Percentiles rank a stretch among this genome's conserved stretches.
phyloP scores from a whole-genome alignment of 2,797 vertebrate genomes.

The Holocentrus rufus region DNA sequence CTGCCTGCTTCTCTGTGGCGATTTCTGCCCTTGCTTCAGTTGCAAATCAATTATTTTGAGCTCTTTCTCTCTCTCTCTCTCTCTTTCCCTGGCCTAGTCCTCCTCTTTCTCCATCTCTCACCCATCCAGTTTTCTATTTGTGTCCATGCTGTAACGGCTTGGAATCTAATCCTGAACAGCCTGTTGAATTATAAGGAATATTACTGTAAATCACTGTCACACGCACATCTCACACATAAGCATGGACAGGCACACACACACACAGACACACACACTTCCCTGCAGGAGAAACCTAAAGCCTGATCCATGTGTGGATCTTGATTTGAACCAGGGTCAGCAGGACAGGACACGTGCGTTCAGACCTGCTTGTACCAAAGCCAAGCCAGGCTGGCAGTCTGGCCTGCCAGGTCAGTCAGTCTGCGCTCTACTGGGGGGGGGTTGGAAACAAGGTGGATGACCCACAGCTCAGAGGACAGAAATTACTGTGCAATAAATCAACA shows the following conservation, averaged over 20 bases:
- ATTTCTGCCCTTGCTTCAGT: not conserved
- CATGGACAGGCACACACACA: not conserved
- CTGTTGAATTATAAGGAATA: constrained; percentile 45
- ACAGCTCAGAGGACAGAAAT: no score
- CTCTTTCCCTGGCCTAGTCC: constrained; percentile 6
- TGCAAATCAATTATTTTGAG: not conserved
- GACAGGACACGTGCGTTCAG: no score
- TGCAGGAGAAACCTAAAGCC: not conserved
- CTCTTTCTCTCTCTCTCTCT: constrained; percentile 24
- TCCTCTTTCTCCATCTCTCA: not conserved
- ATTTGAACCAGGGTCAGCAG: no score
- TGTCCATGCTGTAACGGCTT: constrained; percentile 48
- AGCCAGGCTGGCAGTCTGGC: no score
- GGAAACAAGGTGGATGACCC: no score
- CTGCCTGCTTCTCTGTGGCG: not conserved
- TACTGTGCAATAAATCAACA: not conserved
- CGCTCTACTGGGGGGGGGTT: no score
- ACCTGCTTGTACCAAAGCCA: no score
- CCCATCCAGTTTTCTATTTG: constrained; percentile 61
- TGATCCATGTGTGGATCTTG: no score
- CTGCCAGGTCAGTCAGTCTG: no score
- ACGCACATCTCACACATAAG: not conserved
- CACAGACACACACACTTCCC: constrained; percentile 8
- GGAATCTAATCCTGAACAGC: constrained; percentile 50
- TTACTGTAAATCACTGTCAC: constrained; percentile 58